These are phyloP conservation scores for Lycia hirtaria DNA, from an alignment of 2,888 invertebrate genomes.

Conservation along the genomic window DNA sequence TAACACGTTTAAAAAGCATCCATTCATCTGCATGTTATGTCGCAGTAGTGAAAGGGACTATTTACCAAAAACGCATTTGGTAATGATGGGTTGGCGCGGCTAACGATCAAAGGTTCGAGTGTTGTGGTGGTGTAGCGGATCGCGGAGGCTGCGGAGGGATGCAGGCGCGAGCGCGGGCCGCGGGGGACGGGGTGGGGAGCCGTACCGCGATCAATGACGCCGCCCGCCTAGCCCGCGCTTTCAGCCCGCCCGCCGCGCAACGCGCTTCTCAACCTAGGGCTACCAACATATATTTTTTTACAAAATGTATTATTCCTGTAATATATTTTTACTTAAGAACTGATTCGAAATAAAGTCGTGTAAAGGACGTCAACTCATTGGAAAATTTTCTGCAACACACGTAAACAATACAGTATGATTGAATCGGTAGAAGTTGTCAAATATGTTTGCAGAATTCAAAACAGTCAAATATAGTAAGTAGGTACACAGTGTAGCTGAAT, in stretches of 20 bases:
- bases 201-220: slow-evolving; percentile 81
- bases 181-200: slow-evolving; percentile 64
- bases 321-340: background rate
- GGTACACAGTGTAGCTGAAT: too few species aligned
- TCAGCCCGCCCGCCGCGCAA: slow-evolving; percentile 43
- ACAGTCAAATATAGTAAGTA: too few species aligned
- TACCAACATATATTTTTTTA: slow-evolving; percentile 4
- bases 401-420: too few species aligned
- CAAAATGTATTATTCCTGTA: background rate
- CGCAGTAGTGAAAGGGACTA: slow-evolving; percentile 21
- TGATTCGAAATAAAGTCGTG: background rate
- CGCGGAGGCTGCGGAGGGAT: slow-evolving; percentile 62
- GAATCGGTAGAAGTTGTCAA: too few species aligned
- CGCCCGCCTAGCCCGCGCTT: slow-evolving; percentile 51
- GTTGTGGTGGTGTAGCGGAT: slow-evolving; percentile 60
- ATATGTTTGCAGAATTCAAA: too few species aligned
- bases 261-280: slow-evolving; percentile 29
- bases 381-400: too few species aligned
- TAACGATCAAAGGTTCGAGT: slow-evolving; percentile 51
- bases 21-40: slow-evolving; percentile 10
- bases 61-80: slow-evolving; percentile 37
- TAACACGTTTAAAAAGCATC: background rate
- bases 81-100: slow-evolving; percentile 38
- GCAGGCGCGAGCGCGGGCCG: slow-evolving; percentile 41
- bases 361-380: too few species aligned